Evolutionary conservation across 2,797 vertebrate species (phyloP).

Genomic region (Chrosomus eos): DNA sequence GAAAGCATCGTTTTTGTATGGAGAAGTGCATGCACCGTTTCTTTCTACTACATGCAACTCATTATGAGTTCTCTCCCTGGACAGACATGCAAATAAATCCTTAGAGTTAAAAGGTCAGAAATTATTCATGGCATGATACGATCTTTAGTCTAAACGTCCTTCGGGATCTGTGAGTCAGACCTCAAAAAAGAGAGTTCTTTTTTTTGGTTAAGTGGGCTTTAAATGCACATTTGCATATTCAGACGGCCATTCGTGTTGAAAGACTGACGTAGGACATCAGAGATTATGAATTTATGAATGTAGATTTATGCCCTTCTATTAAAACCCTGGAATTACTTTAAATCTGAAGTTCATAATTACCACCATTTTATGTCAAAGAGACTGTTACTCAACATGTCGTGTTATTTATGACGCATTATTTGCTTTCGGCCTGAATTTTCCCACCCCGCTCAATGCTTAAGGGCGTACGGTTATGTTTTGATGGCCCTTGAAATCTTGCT

Average conservation of each 20-base stretch:
- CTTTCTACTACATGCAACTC: background rate
- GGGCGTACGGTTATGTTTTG: constrained; percentile 55
- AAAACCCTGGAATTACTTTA: constrained; percentile 42
- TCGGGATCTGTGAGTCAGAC: constrained; percentile 29
- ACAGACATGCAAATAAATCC: constrained; percentile 27
- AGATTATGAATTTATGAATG: constrained; percentile 53
- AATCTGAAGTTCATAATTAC: constrained; percentile 43
- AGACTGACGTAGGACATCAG: constrained; percentile 28
- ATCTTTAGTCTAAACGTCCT: constrained; percentile 45
- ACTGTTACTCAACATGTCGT: constrained; percentile 31
- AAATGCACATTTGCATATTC: constrained; percentile 36
- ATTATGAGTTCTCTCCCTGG: constrained; percentile 2
- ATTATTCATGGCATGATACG: constrained; percentile 43
- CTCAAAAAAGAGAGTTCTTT: background rate
- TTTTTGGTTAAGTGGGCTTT: constrained; percentile 26
- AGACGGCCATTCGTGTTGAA: constrained; percentile 5
- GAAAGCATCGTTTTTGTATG: background rate
- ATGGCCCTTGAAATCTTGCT: constrained; percentile 57
- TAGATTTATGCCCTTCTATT: constrained; percentile 47
- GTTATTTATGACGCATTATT: constrained; percentile 43
- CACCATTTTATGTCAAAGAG: constrained; percentile 5
- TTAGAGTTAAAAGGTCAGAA: constrained; percentile 39
- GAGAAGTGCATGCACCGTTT: background rate
- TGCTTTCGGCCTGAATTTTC: constrained; percentile 41
- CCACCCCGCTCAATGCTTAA: constrained; percentile 41